Percentiles rank a stretch among this genome's conserved stretches.
Conservation (phyloP, 2,113 vertebrate species). For the Thinocorus orbignyianus region DNA sequence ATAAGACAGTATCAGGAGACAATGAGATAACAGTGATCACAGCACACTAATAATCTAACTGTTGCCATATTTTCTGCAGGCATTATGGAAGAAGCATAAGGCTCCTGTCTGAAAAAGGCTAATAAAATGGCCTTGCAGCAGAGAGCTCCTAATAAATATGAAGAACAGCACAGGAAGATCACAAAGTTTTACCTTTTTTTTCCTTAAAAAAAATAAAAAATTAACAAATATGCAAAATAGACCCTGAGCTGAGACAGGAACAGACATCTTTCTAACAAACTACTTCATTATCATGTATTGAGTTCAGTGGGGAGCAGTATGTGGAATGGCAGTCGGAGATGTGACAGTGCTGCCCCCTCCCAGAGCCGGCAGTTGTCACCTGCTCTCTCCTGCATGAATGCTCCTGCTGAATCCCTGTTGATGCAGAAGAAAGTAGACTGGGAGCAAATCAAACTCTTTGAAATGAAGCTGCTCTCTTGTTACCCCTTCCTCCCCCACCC, state of each 20-base stretch:
- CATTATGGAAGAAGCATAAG: neutral
- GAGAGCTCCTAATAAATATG: neutral
- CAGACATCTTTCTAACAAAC: neutral
- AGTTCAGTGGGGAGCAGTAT: neutral
- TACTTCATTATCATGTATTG: neutral
- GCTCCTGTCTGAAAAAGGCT: neutral
- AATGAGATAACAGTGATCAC: neutral
- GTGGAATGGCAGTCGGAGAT: neutral
- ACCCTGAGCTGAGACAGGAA: neutral
- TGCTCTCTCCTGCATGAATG: conserved; percentile 33
- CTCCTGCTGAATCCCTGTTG: conserved; percentile 3
- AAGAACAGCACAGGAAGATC: neutral
- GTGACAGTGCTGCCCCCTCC: neutral
- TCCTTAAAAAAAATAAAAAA: neutral
- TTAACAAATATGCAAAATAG: neutral
- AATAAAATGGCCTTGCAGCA: neutral
- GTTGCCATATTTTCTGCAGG: neutral
- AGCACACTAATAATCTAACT: neutral
- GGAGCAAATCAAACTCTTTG: neutral
- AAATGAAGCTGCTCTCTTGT: conserved; percentile 1
- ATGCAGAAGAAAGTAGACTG: neutral
- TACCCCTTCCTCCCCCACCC: neutral
- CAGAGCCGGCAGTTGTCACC: neutral
- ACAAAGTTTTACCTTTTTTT: neutral
- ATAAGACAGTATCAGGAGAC: neutral